Conservation (phyloP, 2,113 vertebrate species). For the Campylomormyrus numenius region DNA sequence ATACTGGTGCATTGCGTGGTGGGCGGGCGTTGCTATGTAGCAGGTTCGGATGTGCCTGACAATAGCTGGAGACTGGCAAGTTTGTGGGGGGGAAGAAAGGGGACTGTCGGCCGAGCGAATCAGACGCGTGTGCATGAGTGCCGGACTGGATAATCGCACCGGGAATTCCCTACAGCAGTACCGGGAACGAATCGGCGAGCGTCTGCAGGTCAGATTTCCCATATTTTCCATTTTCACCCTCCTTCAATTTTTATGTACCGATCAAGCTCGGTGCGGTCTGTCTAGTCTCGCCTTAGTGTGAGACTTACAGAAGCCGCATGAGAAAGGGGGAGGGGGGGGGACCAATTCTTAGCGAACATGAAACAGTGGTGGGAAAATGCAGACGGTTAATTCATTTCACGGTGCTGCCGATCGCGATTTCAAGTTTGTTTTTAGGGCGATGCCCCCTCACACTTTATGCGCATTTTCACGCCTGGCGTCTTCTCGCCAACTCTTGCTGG, state of each 20-base stretch:
- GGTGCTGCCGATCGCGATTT: not conserved
- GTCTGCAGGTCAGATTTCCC: not conserved
- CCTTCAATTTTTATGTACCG: not conserved
- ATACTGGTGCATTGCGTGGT: conserved; percentile 2
- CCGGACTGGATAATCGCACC: not conserved
- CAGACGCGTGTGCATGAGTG: conserved; percentile 1
- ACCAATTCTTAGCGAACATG: not conserved
- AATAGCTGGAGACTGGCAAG: conserved; percentile 54
- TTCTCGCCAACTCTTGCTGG: not conserved
- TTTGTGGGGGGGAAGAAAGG: conserved; percentile 42
- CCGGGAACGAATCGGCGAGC: not conserved
- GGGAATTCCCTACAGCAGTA: conserved; percentile 4
- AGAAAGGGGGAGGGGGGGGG: not conserved
- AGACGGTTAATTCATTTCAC: not conserved
- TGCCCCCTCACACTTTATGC: not conserved
- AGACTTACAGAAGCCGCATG: not conserved
- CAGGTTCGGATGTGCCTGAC: conserved; percentile 51
- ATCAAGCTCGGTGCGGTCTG: not conserved
- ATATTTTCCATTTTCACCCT: not conserved
- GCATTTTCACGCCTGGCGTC: not conserved
- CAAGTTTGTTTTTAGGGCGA: not conserved
- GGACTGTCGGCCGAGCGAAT: conserved; percentile 25
- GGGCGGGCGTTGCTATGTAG: conserved; percentile 51
- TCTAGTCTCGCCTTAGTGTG: not conserved
- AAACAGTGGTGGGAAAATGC: not conserved